These are phyloP conservation scores for Brachionus koreanus DNA, from an alignment of 1,140 invertebrate species.

Conservation along the genomic window DNA sequence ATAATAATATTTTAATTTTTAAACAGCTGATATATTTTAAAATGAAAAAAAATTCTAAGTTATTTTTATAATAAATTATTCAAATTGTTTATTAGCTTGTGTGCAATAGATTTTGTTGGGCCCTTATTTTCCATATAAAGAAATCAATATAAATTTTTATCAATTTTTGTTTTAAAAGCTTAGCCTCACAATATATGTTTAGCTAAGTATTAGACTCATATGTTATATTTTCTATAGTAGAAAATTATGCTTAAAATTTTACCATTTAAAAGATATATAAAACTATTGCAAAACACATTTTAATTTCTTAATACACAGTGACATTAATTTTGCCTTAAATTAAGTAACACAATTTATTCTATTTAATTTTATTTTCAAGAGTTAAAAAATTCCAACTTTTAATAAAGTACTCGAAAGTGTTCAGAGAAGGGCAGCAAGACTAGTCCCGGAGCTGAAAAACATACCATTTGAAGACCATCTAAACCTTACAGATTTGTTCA, in stretches of 20 bases:
- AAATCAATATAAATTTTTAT: neutral
- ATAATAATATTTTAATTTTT: constrained; percentile 24
- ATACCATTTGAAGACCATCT: no score
- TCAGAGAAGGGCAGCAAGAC: no score
- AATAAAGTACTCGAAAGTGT: no score
- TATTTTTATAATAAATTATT: neutral
- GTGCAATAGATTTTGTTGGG: neutral
- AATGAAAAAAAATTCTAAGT: neutral
- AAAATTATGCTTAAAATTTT: neutral
- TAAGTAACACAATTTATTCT: no score
- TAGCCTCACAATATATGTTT: neutral
- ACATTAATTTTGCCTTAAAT: neutral
- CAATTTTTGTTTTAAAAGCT: neutral
- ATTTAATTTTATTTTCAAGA: no score
- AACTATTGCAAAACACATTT: neutral
- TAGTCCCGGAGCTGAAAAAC: no score
- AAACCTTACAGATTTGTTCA: no score
- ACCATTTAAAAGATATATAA: neutral
- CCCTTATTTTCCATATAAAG: neutral
- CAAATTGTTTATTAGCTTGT: neutral
- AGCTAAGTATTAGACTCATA: neutral
- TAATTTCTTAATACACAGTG: neutral
- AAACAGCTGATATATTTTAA: constrained; percentile 24
- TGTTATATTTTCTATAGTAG: neutral
- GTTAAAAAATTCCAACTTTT: no score